These are phyloP conservation scores for Streblospio benedicti DNA, from an alignment of 1,140 invertebrate species.

Conservation along the genomic window DNA sequence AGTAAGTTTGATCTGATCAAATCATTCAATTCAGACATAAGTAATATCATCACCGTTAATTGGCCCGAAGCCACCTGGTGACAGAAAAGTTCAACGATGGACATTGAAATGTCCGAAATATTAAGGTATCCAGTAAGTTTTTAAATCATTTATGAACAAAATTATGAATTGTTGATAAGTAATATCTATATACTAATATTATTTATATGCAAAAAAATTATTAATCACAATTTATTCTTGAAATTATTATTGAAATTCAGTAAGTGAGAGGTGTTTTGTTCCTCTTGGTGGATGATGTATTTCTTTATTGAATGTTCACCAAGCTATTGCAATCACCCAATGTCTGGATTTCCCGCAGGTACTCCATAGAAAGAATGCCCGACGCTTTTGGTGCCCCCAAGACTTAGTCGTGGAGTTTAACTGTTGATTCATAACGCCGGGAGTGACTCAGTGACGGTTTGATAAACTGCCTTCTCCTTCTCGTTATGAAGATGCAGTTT, in stretches of 20 bases:
- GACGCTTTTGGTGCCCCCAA: slow-evolving; percentile 89
- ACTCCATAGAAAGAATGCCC: slow-evolving; percentile 95
- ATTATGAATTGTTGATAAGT: neutral
- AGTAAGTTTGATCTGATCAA: slow-evolving; percentile 41
- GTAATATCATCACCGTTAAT: neutral
- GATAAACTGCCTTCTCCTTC: too few species aligned
- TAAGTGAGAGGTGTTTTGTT: neutral
- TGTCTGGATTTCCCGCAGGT: slow-evolving; percentile 53
- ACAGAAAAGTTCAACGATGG: neutral
- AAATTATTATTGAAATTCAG: neutral
- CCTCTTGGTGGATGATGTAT: neutral
- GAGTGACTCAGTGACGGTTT: too few species aligned
- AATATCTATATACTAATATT: neutral
- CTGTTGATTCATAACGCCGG: too few species aligned
- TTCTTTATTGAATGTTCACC: slow-evolving; percentile 1
- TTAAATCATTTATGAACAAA: neutral
- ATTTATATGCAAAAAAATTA: neutral
- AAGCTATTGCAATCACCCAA: neutral
- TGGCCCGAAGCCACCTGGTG: neutral
- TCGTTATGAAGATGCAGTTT: too few species aligned
- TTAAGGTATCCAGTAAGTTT: neutral
- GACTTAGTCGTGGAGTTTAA: too few species aligned
- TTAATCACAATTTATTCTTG: neutral
- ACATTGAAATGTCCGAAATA: neutral
- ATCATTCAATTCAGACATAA: neutral